Evolutionary conservation across 2,797 vertebrate genomes (phyloP).

Genomic region (Myoxocephalus aenaeus): DNA sequence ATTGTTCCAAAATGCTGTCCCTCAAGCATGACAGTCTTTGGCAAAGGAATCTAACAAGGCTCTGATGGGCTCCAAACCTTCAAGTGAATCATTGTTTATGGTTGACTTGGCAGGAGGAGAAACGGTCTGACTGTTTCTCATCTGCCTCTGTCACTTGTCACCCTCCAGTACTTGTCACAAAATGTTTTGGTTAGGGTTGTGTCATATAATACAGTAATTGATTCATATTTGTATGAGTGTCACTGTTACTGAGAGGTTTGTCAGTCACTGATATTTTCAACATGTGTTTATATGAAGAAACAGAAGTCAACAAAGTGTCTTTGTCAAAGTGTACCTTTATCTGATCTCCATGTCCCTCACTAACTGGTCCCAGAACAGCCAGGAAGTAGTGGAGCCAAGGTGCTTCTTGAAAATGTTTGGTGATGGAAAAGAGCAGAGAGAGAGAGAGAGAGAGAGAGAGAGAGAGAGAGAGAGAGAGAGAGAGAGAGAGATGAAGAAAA

Average conservation of each 20-base stretch:
- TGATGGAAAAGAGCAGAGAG: constrained; percentile 41
- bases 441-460: neutral
- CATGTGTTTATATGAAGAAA: neutral
- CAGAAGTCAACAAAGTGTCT: neutral
- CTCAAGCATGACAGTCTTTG: constrained; percentile 66
- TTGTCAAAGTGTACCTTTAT: constrained; percentile 5
- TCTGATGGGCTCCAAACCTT: constrained; percentile 55
- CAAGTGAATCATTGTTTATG: constrained; percentile 75
- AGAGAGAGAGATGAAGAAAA: constrained; percentile 31
- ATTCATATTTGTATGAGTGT: constrained; percentile 33
- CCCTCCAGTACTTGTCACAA: constrained; percentile 29
- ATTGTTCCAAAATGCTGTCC: constrained; percentile 61
- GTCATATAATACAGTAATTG: constrained; percentile 42
- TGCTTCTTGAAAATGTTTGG: constrained; percentile 47
- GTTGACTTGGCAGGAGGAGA: constrained; percentile 57
- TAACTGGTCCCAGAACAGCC: constrained; percentile 41
- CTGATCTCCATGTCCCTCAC: constrained; percentile 18
- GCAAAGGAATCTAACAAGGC: constrained; percentile 49
- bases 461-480: neutral
- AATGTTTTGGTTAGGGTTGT: constrained; percentile 43
- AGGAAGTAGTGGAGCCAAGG: constrained; percentile 47
- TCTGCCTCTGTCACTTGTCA: constrained; percentile 50
- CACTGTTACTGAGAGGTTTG: constrained; percentile 9
- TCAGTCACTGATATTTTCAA: constrained; percentile 8
- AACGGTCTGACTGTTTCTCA: constrained; percentile 57